Conservation (phyloP, 2,888 invertebrate genomes). For the Cephonodes hylas region DNA sequence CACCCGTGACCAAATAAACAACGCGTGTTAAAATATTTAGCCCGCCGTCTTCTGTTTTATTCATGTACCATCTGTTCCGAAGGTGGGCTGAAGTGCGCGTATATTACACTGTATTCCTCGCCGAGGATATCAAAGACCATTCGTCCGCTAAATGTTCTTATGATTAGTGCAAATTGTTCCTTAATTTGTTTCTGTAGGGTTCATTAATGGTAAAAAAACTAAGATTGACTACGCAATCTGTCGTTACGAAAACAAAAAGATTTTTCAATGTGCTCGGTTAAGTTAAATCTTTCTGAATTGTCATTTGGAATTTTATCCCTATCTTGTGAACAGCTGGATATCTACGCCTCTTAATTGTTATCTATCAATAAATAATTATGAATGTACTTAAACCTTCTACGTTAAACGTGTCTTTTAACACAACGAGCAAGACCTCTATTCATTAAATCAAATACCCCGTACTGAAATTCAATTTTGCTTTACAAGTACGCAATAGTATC, state of each 20-base stretch:
- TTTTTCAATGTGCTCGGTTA: too few relatives aligned
- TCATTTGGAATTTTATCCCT: too few relatives aligned
- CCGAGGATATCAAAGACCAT: not conserved
- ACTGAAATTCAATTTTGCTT: not conserved
- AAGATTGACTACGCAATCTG: too few relatives aligned
- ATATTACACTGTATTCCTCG: slow-evolving; percentile 29
- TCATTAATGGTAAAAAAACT: too few relatives aligned
- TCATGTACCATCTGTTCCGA: slow-evolving; percentile 57
- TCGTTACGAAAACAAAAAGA: too few relatives aligned
- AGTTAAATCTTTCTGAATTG: too few relatives aligned
- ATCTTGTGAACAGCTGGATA: too few relatives aligned
- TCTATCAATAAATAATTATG: too few relatives aligned
- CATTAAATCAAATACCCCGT: not conserved
- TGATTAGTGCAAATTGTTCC: not conserved
- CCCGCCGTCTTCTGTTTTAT: slow-evolving; percentile 45
- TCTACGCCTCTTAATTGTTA: not conserved
- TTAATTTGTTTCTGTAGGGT: not conserved
- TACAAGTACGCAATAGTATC: not conserved
- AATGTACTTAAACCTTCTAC: too few relatives aligned
- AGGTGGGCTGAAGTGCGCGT: slow-evolving; percentile 24
- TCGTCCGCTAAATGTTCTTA: slow-evolving; percentile 8
- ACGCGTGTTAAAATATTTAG: slow-evolving; percentile 52
- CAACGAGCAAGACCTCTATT: too few relatives aligned
- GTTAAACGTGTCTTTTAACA: too few relatives aligned
- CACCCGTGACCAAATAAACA: slow-evolving; percentile 12